A percentile compares a stretch with the other conserved stretches of the same genome.
phyloP scores from a whole-genome alignment of 1,140 invertebrate species.

The Euschistus heros region DNA sequence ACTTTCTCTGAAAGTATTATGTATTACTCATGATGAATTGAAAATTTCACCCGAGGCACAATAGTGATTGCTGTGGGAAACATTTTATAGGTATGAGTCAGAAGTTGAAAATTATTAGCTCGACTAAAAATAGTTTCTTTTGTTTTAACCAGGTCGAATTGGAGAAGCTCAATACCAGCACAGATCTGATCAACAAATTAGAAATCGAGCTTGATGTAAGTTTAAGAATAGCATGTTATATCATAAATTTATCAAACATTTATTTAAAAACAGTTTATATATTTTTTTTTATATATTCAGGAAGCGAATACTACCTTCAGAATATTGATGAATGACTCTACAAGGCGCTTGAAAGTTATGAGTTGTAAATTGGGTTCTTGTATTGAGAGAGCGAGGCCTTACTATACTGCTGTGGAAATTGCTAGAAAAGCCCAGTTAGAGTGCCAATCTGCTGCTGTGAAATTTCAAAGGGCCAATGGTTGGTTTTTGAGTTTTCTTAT shows the following conservation, averaged over 20 bases:
- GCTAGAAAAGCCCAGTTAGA: constrained; percentile 62
- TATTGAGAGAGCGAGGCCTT: constrained; percentile 82
- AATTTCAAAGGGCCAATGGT: constrained; percentile 87
- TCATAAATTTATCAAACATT: background rate
- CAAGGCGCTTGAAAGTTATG: constrained; percentile 67
- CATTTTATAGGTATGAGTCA: background rate
- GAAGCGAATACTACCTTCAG: constrained; percentile 74
- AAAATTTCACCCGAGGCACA: no score
- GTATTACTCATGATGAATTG: no score
- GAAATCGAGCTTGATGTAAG: constrained; percentile 84
- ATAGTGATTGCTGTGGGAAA: no score
- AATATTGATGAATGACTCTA: constrained; percentile 72
- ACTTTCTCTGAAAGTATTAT: no score
- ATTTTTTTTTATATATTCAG: constrained; percentile 42
- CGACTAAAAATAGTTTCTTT: background rate
- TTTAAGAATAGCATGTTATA: background rate
- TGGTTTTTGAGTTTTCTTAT: constrained; percentile 31
- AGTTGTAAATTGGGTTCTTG: constrained; percentile 71
- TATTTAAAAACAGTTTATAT: background rate
- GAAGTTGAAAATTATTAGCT: background rate
- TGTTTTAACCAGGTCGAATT: constrained; percentile 68
- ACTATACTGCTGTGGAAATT: constrained; percentile 68
- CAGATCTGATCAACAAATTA: constrained; percentile 89
- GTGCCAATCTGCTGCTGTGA: constrained; percentile 79
- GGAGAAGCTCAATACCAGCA: constrained; percentile 87